Percentiles rank a stretch among this genome's conserved stretches.
Evolutionary conservation across 2,113 vertebrate genomes (phyloP).

Genomic region (Nymphicus hollandicus): DNA sequence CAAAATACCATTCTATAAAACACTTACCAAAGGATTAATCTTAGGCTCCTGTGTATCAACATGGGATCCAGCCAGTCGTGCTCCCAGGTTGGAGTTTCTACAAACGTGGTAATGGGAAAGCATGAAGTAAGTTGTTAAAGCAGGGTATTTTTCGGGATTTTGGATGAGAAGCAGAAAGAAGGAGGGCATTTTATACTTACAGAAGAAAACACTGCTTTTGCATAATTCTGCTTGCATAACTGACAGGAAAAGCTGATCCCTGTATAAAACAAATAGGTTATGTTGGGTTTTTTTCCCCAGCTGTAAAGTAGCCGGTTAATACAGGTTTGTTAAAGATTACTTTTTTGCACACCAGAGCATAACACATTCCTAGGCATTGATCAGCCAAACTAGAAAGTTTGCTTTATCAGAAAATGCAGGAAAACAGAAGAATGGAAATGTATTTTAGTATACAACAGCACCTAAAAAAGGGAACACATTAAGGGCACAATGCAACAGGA

Average conservation of each 20-base stretch:
- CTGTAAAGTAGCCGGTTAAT: neutral
- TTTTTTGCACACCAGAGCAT: neutral
- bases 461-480: neutral
- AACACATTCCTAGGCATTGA: neutral
- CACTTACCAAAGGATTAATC: conserved; percentile 67
- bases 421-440: neutral
- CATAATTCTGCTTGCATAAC: neutral
- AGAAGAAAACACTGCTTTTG: conserved; percentile 30
- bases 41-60: conserved; percentile 27
- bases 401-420: neutral
- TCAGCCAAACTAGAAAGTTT: neutral
- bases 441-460: neutral
- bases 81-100: conserved; percentile 49
- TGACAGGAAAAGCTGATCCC: conserved; percentile 48
- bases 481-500: neutral
- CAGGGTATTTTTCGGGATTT: neutral
- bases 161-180: neutral
- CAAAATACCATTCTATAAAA: neutral
- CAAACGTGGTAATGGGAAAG: neutral
- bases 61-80: conserved; percentile 37
- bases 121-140: neutral
- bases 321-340: neutral
- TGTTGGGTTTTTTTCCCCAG: neutral
- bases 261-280: conserved; percentile 29
- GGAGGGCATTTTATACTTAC: conserved; percentile 63